A percentile compares a stretch with the other conserved stretches of the same genome.
These are phyloP conservation scores for Drosophila nr. medialis DNA, from an alignment of 2,888 invertebrate genomes.

Conservation along the genomic window DNA sequence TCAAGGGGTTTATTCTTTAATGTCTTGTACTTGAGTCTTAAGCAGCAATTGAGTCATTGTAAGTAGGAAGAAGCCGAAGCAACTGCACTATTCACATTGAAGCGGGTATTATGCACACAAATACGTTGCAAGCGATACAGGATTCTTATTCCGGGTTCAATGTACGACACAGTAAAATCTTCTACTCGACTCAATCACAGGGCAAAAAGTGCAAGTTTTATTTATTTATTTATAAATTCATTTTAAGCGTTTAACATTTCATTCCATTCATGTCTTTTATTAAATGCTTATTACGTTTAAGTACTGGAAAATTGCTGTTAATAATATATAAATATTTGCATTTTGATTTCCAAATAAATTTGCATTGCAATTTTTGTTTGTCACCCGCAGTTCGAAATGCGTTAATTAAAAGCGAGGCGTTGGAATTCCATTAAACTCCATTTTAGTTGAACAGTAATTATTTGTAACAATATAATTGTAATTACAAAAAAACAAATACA, in stretches of 20 bases:
- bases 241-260: background rate
- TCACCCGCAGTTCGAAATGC: background rate
- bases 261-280: background rate
- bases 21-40: constrained; percentile 31
- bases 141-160: background rate
- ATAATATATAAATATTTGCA: background rate
- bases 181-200: background rate
- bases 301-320: background rate
- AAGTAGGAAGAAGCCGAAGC: constrained; percentile 12
- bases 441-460: background rate
- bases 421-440: background rate
- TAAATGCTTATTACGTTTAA: background rate
- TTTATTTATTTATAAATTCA: background rate
- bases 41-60: constrained; percentile 48
- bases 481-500: background rate
- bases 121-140: background rate
- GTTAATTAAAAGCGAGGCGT: background rate
- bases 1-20: constrained; percentile 47
- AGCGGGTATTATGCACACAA: background rate
- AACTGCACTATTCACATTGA: constrained; percentile 17
- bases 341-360: background rate
- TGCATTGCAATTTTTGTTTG: background rate
- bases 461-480: background rate
- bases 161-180: background rate
- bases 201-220: background rate